Percentiles rank a stretch among this genome's conserved stretches.
Conservation (phyloP, 2,888 invertebrate species). For the Melikaiella ostensackeni region DNA sequence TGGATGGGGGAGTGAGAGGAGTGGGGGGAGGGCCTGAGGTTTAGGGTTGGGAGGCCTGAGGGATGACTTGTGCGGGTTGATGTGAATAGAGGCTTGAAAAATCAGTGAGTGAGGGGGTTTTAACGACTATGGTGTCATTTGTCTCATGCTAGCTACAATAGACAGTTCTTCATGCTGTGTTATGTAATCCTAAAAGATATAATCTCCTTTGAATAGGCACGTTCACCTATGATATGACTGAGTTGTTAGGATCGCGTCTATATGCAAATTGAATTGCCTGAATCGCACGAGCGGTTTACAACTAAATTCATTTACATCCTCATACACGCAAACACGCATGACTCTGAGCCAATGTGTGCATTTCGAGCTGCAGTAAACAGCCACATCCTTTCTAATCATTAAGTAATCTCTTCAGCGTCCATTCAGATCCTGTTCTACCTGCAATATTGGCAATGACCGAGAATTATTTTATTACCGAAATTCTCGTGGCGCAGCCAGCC, state of each 20-base stretch:
- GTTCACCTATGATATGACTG: constrained; percentile 38
- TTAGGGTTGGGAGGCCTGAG: no score
- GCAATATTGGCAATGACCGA: neutral
- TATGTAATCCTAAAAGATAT: constrained; percentile 1
- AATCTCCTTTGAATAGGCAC: constrained; percentile 24
- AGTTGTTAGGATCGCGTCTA: constrained; percentile 49
- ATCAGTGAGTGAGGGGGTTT: no score
- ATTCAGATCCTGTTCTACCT: neutral
- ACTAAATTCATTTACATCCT: constrained; percentile 49
- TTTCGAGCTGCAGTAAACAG: neutral
- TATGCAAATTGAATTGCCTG: constrained; percentile 54
- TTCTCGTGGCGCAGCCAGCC: neutral
- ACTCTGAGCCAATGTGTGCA: neutral
- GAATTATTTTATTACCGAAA: neutral
- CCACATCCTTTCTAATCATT: neutral
- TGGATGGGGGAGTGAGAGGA: no score
- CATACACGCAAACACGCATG: constrained; percentile 39
- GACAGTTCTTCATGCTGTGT: constrained; percentile 4
- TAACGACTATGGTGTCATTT: no score
- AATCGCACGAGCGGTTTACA: constrained; percentile 51
- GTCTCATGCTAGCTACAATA: no score
- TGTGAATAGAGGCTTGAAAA: no score
- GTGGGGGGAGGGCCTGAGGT: no score
- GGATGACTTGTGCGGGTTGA: no score
- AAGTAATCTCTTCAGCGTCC: neutral